These are phyloP conservation scores for Odobenus rosmarus DNA, from an alignment of 2,113 vertebrate genomes.

Conservation along the genomic window DNA sequence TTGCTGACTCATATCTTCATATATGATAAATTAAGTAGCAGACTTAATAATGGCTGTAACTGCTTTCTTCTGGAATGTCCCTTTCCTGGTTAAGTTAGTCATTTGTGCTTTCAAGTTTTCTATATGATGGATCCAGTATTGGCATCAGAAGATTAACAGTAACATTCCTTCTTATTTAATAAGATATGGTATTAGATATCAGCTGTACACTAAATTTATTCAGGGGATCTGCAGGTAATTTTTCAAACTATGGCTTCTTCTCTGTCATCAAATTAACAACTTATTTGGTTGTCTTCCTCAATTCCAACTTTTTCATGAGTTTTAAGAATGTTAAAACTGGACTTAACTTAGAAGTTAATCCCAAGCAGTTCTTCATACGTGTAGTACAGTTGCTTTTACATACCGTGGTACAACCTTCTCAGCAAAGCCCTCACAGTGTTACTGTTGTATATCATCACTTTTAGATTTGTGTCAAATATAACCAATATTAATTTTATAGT, in stretches of 20 bases:
- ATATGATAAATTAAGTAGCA: constrained; percentile 72
- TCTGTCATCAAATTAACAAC: constrained; percentile 70
- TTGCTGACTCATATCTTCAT: constrained; percentile 56
- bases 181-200: constrained; percentile 69
- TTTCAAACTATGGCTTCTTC: constrained; percentile 76
- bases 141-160: constrained; percentile 76
- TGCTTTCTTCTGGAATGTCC: constrained; percentile 72
- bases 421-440: constrained; percentile 45
- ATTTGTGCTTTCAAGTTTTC: constrained; percentile 71
- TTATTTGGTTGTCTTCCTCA: constrained; percentile 67
- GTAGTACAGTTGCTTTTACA: constrained; percentile 58
- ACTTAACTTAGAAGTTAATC: constrained; percentile 64
- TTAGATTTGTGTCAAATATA: constrained; percentile 57
- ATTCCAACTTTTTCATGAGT: constrained; percentile 64
- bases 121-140: constrained; percentile 68
- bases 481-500: constrained; percentile 18
- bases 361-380: constrained; percentile 59
- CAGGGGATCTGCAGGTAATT: constrained; percentile 70
- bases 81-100: constrained; percentile 49
- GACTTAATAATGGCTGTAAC: constrained; percentile 48
- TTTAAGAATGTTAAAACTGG: constrained; percentile 65
- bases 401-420: constrained; percentile 57
- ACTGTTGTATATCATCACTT: constrained; percentile 27
- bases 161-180: constrained; percentile 77
- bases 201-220: constrained; percentile 73